These are phyloP conservation scores for Drosophila serrata DNA, from an alignment of 1,140 invertebrate species.

Conservation along the genomic window DNA sequence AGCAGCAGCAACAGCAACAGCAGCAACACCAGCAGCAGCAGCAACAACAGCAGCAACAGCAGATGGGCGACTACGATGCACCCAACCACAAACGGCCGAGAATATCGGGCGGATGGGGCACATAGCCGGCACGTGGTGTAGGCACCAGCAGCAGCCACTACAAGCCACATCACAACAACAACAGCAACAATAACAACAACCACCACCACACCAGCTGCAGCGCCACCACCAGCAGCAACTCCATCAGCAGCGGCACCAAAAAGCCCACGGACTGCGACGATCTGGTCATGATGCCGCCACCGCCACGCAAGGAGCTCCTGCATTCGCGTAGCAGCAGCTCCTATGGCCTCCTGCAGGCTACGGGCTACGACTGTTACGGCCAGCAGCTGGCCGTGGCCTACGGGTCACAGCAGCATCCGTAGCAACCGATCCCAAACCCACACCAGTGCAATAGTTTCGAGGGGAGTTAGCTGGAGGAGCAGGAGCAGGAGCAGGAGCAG, in stretches of 20 bases:
- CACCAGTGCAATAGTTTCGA: slow-evolving; percentile 73
- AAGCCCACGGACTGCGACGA: slow-evolving; percentile 53
- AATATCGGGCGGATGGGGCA: slow-evolving; percentile 93
- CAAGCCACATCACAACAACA: slow-evolving; percentile 63
- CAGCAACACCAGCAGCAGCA: slow-evolving; percentile 75
- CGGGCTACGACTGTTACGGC: slow-evolving; percentile 64
- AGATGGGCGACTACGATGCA: slow-evolving; percentile 91
- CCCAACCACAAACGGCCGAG: slow-evolving; percentile 92
- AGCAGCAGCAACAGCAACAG: slow-evolving; percentile 77
- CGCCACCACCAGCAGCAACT: slow-evolving; percentile 33
- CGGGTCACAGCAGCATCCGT: slow-evolving; percentile 52
- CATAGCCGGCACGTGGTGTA: slow-evolving; percentile 88
- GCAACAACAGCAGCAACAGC: slow-evolving; percentile 81
- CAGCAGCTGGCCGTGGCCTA: slow-evolving; percentile 68
- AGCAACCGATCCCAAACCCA: slow-evolving; percentile 40
- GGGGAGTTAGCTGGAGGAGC: slow-evolving; percentile 50
- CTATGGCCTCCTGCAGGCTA: slow-evolving; percentile 34
- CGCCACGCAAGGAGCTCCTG: slow-evolving; percentile 61
- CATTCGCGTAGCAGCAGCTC: slow-evolving; percentile 27
- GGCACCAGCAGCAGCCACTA: slow-evolving; percentile 48
- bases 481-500: no score
- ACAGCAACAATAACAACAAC: slow-evolving; percentile 19
- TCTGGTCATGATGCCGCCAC: slow-evolving; percentile 76
- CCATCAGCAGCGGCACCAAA: slow-evolving; percentile 39
- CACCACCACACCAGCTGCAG: slow-evolving; percentile 42